These are phyloP conservation scores for Petrocephalus microphthalmus DNA, from an alignment of 2,113 vertebrate genomes.

Conservation along the genomic window DNA sequence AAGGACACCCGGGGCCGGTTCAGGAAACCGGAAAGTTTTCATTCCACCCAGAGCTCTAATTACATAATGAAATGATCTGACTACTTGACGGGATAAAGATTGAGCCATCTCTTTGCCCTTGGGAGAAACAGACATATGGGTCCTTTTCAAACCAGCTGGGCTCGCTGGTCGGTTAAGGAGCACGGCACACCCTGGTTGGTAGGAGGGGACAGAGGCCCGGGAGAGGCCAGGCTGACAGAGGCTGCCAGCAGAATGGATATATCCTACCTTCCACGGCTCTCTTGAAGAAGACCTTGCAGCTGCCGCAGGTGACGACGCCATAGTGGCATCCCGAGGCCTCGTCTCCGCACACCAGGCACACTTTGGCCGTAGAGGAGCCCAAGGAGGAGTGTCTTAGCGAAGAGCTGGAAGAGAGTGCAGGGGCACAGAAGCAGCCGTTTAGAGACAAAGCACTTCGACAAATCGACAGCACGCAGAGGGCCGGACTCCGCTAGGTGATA, in stretches of 20 bases:
- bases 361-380: conserved; percentile 88
- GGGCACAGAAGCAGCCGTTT: not conserved
- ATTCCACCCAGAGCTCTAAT: conserved; percentile 1
- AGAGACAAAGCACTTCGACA: not conserved
- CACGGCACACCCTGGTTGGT: not conserved
- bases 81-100: not conserved
- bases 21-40: conserved; percentile 1
- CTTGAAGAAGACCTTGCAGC: conserved; percentile 99
- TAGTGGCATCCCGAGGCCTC: conserved; percentile 98
- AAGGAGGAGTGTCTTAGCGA: conserved; percentile 82
- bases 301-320: conserved; percentile 95
- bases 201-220: not conserved
- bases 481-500: conserved; percentile 7
- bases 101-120: conserved; percentile 4
- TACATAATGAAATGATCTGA: not conserved
- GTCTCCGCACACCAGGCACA: conserved; percentile 95
- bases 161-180: not conserved
- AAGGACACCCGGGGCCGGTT: not conserved
- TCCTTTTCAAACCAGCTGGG: conserved; percentile 10
- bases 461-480: not conserved
- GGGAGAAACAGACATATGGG: not conserved
- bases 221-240: not conserved
- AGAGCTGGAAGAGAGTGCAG: conserved; percentile 69
- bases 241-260: not conserved
- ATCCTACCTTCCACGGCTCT: conserved; percentile 92